Conservation (phyloP, 2,888 invertebrate genomes). For the Thereva nobilitata region DNA sequence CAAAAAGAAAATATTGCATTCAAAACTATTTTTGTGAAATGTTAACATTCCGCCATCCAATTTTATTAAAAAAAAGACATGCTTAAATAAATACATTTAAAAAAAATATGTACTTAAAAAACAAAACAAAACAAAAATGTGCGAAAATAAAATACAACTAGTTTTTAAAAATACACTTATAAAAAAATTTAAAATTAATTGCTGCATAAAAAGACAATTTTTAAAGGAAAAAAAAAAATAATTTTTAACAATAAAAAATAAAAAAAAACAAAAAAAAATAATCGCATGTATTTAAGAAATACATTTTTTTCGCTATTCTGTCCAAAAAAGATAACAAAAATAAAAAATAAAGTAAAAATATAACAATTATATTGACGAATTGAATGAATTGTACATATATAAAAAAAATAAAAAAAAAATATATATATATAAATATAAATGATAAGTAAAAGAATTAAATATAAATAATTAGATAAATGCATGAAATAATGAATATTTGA, state of each 20-base stretch:
- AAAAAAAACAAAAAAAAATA: constrained; percentile 34
- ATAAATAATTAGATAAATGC: constrained; percentile 32
- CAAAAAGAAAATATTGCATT: constrained; percentile 31
- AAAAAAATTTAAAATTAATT: constrained; percentile 40
- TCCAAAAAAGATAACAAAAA: constrained; percentile 41
- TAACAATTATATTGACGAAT: not conserved
- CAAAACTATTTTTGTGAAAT: constrained; percentile 46
- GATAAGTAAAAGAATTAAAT: constrained; percentile 8
- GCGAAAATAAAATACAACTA: constrained; percentile 40
- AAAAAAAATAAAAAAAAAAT: too few relatives aligned
- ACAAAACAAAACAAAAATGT: constrained; percentile 37
- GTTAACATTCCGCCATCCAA: constrained; percentile 48
- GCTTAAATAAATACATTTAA: constrained; percentile 34
- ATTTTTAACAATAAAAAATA: constrained; percentile 40
- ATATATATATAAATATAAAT: too few relatives aligned
- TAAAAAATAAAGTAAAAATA: constrained; percentile 19
- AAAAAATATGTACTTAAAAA: constrained; percentile 24
- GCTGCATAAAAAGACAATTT: constrained; percentile 36
- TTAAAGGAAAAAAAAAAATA: constrained; percentile 32
- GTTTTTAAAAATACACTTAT: constrained; percentile 40
- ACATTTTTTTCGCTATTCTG: constrained; percentile 46
- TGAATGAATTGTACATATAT: too few relatives aligned
- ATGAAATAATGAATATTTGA: not conserved
- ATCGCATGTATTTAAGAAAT: constrained; percentile 46
- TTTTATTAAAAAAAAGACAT: constrained; percentile 33